phyloP scores from a whole-genome alignment of 2,888 invertebrate species.

The Phymatocera aterrima region DNA sequence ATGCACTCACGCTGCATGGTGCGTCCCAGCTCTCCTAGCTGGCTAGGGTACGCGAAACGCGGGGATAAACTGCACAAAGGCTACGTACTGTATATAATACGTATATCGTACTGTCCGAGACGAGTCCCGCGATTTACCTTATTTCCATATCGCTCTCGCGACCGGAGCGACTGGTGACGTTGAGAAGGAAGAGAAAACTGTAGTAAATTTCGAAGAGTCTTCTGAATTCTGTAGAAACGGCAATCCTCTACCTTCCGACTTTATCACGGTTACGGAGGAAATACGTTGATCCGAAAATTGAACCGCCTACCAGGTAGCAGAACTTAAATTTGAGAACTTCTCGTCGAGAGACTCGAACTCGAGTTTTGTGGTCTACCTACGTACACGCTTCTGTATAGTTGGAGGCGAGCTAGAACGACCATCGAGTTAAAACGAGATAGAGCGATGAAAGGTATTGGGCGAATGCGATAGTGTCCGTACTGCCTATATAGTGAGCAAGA shows the following conservation, averaged over 20 bases:
- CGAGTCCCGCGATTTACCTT: no score
- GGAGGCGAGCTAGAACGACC: conserved; percentile 50
- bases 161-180: no score
- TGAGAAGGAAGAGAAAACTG: no score
- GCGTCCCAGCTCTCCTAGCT: not conserved
- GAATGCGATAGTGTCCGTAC: no score
- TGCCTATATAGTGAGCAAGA: conserved; percentile 32
- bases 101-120: not conserved
- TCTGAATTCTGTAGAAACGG: no score
- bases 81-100: not conserved
- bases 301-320: not conserved
- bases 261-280: no score
- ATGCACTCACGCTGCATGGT: conserved; percentile 14
- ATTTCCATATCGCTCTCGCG: no score
- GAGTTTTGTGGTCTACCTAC: conserved; percentile 10
- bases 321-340: not conserved
- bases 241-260: no score
- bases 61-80: conserved; percentile 19
- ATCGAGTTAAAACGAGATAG: conserved; percentile 52
- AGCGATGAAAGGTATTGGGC: conserved; percentile 46
- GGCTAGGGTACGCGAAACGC: not conserved
- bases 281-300: no score
- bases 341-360: conserved; percentile 5
- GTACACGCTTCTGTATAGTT: not conserved
- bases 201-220: no score